Percentiles rank a stretch among this genome's conserved stretches.
Conservation (phyloP, 1,140 invertebrate genomes). For the Conus betulinus region DNA sequence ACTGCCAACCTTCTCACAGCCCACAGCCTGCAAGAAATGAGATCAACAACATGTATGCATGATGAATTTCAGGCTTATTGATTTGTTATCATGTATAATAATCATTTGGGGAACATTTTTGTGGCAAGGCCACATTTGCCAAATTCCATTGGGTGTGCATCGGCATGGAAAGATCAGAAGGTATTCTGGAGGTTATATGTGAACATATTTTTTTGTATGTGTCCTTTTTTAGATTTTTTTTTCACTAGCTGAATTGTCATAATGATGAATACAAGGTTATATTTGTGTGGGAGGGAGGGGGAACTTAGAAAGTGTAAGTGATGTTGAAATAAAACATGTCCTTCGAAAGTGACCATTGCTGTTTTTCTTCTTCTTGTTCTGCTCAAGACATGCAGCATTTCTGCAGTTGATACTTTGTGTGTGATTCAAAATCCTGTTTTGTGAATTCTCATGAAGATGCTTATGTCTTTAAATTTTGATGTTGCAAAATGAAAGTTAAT, state of each 20-base stretch:
- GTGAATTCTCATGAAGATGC: no score
- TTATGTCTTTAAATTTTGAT: no score
- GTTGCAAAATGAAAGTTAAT: no score
- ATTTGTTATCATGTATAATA: no score
- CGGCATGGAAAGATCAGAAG: background rate
- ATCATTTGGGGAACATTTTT: no score
- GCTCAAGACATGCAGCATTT: no score
- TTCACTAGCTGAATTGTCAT: background rate
- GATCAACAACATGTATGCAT: background rate
- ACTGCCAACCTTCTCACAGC: background rate
- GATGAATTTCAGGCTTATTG: no score
- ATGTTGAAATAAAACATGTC: background rate
- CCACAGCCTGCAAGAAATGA: background rate
- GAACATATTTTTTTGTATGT: background rate
- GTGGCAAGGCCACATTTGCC: no score
- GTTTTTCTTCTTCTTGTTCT: no score
- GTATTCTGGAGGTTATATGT: background rate
- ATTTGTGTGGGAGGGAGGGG: background rate
- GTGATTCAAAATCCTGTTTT: no score
- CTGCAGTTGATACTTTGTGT: no score
- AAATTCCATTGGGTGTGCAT: background rate
- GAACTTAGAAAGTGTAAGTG: background rate
- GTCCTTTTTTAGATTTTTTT: background rate
- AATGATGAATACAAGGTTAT: background rate
- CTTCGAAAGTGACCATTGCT: no score